Conservation (phyloP, 2,797 vertebrate genomes). For the Anguilla marmorata region DNA sequence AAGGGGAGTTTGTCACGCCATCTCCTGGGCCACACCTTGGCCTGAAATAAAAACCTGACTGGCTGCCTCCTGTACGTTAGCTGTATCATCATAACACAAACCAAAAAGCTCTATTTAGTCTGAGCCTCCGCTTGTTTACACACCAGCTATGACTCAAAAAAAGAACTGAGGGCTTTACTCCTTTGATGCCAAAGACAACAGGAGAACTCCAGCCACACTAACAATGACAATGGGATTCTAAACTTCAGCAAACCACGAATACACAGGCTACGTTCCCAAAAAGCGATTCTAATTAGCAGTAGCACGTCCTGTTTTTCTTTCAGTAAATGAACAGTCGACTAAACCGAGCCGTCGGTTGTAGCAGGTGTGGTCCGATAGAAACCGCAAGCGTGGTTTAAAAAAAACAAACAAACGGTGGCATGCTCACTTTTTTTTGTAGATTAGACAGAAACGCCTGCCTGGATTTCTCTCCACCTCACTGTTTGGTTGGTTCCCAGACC, state of each 20-base stretch:
- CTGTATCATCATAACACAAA: constrained; percentile 38
- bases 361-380: background rate
- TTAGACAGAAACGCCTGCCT: background rate
- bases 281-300: constrained; percentile 9
- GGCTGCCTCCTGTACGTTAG: constrained; percentile 15
- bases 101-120: constrained; percentile 57
- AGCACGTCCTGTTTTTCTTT: background rate
- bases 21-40: constrained; percentile 40
- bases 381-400: background rate
- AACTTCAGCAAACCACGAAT: constrained; percentile 31
- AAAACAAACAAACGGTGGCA: background rate
- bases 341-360: background rate
- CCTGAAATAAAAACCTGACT: constrained; percentile 37
- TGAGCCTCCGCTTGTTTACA: constrained; percentile 50
- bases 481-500: background rate
- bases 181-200: constrained; percentile 58
- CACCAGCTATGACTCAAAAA: constrained; percentile 60
- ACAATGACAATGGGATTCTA: constrained; percentile 51
- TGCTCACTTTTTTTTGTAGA: background rate
- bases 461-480: background rate
- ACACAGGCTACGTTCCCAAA: background rate
- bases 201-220: constrained; percentile 46
- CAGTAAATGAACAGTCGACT: background rate
- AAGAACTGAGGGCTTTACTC: constrained; percentile 58
- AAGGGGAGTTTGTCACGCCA: constrained; percentile 35